Conservation (phyloP, 2,888 invertebrate genomes). For the Pyrochroa serraticornis region DNA sequence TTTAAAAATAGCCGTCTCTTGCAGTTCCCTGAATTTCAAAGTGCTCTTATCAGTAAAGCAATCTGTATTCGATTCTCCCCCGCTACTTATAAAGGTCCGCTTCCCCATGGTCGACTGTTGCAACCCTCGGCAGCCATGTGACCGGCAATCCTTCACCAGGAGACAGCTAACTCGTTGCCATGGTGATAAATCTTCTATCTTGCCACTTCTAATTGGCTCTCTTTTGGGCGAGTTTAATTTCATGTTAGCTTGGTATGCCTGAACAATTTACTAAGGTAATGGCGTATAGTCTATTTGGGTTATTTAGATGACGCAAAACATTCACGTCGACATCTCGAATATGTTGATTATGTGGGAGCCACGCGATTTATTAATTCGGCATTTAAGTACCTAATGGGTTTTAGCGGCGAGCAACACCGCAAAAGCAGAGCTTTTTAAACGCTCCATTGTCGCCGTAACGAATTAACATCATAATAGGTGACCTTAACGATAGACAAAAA, state of each 20-base stretch:
- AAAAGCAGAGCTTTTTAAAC: not conserved
- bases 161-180: slow-evolving; percentile 58
- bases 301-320: slow-evolving; percentile 22
- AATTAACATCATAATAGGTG: not conserved
- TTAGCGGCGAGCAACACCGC: too few species aligned
- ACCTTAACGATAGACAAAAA: slow-evolving; percentile 15
- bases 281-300: slow-evolving; percentile 33
- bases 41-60: slow-evolving; percentile 46
- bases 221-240: slow-evolving; percentile 56
- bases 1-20: slow-evolving; percentile 44
- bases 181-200: slow-evolving; percentile 59
- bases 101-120: slow-evolving; percentile 20
- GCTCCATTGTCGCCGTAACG: not conserved
- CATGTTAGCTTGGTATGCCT: slow-evolving; percentile 49
- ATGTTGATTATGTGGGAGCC: slow-evolving; percentile 3
- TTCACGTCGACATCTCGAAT: slow-evolving; percentile 13
- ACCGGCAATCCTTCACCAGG: slow-evolving; percentile 57
- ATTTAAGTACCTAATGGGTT: too few species aligned
- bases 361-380: too few species aligned
- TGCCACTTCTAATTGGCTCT: slow-evolving; percentile 60
- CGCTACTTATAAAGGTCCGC: slow-evolving; percentile 30
- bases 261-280: slow-evolving; percentile 47
- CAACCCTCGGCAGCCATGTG: slow-evolving; percentile 49
- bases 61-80: slow-evolving; percentile 45
- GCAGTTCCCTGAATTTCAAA: slow-evolving; percentile 50